Percentiles rank a stretch among this genome's conserved stretches.
These are phyloP conservation scores for Acheta domesticus DNA, from an alignment of 2,888 invertebrate species.

Conservation along the genomic window DNA sequence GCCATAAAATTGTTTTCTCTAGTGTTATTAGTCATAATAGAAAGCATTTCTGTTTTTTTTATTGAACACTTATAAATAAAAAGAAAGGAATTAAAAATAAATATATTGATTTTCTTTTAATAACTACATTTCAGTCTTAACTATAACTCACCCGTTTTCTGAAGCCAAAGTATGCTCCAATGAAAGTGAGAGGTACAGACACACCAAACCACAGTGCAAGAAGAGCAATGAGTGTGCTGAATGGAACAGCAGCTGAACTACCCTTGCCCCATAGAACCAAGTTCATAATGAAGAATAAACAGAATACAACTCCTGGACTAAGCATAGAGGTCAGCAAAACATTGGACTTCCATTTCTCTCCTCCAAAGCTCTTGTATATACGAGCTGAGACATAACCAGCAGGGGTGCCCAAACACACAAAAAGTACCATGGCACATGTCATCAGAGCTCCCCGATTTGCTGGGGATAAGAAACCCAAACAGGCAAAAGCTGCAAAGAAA, in stretches of 20 bases:
- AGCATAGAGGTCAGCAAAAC: slow-evolving; percentile 93
- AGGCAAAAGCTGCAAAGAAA: slow-evolving; percentile 78
- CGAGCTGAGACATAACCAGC: slow-evolving; percentile 96
- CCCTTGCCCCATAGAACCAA: slow-evolving; percentile 92
- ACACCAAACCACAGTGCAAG: slow-evolving; percentile 96
- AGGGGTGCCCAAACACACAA: slow-evolving; percentile 93
- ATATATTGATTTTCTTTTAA: neutral
- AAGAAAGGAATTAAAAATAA: neutral
- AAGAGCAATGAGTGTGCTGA: slow-evolving; percentile 90
- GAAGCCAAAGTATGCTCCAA: slow-evolving; percentile 98
- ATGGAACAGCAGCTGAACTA: slow-evolving; percentile 95
- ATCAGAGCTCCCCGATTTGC: slow-evolving; percentile 97
- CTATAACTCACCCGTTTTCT: slow-evolving; percentile 77
- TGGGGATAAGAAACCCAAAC: slow-evolving; percentile 96
- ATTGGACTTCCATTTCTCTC: slow-evolving; percentile 98
- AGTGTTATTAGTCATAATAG: too few species aligned
- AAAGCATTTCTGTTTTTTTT: too few species aligned
- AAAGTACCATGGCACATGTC: slow-evolving; percentile 96
- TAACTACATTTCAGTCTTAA: slow-evolving; percentile 5
- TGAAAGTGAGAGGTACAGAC: slow-evolving; percentile 96
- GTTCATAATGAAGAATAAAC: slow-evolving; percentile 96
- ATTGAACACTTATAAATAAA: too few species aligned
- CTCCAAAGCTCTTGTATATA: slow-evolving; percentile 98
- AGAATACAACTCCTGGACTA: slow-evolving; percentile 96
- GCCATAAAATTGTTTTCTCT: too few species aligned